Base-by-base conservation (phyloP, 2,888 invertebrate species). In the Nipponacmea schrenckii region DNA sequence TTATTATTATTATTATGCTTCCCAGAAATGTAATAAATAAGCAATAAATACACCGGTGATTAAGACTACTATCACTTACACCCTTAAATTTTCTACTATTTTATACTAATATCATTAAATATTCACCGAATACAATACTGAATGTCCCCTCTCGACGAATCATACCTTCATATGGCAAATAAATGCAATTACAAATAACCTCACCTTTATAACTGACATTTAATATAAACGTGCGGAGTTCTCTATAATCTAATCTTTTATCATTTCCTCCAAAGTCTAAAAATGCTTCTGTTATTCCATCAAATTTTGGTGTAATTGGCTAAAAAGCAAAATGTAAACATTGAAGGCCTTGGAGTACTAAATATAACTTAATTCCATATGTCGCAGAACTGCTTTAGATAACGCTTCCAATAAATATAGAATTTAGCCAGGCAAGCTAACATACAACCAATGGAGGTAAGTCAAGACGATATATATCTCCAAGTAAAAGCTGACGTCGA, bases 161-260 rank as follows among this genome's bases (percentile, higher is more conserved):
- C 31, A 5, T 5, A 31, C 31, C 31, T 31, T 31, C 5, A 31
- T 31, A 5, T 31, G 31, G 31, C 31, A 31, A 4, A 4, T 31
- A 4, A 4, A 31, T 31, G 31, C 7, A 39, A 39, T 39, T 39
- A 26, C 4, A 50, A 67, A 50, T 5, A 27, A 27, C 50, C 20
- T n/a, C 10, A 67, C 48, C 27, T 31, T 15, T 50, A 27, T 56
- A 67, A 50, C 26, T 17, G 17, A 24, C 14, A 48, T 10, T 62
- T 68, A 24, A 67, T 69, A 67, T 91, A 78, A 97, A 94, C 85
- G 94, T 93, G 88, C 96, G 95, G 26, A 98, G 91, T 86, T 97
- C 97, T 89, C 92, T 92, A 94, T 96, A 96, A 90, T 96, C 96
- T 8, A 98, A 94, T 89, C 96, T 95, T 80, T 94, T 92, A 83